These are phyloP conservation scores for Cynoglossus semilaevis DNA, from an alignment of 2,113 vertebrate genomes.

Conservation along the genomic window DNA sequence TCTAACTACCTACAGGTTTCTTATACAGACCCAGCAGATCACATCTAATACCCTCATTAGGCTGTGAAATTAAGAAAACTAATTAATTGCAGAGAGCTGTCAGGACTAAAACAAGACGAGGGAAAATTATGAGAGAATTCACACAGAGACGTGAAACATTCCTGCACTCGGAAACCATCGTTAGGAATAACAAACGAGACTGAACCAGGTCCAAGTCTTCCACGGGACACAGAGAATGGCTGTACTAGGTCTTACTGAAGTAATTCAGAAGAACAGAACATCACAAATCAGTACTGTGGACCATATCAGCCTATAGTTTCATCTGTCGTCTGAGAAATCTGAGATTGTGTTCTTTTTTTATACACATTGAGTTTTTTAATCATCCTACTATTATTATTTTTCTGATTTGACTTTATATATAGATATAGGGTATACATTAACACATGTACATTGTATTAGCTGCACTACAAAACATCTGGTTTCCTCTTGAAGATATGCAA, in stretches of 20 bases:
- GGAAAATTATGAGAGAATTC: too few relatives aligned
- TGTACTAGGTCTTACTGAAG: neutral
- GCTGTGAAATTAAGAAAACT: constrained; percentile 17
- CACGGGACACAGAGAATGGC: constrained; percentile 4
- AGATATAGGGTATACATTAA: too few relatives aligned
- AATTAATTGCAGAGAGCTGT: constrained; percentile 18
- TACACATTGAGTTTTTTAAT: too few relatives aligned
- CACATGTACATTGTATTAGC: too few relatives aligned
- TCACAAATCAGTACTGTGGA: neutral
- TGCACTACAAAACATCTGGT: too few relatives aligned
- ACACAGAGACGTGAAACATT: constrained; percentile 3
- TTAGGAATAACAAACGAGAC: constrained; percentile 23
- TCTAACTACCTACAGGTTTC: constrained; percentile 34
- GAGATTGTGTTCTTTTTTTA: too few relatives aligned
- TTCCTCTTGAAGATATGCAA: too few relatives aligned
- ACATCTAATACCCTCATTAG: constrained; percentile 34
- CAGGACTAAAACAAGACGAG: constrained; percentile 34
- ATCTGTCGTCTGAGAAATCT: neutral
- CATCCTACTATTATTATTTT: neutral
- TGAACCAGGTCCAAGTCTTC: constrained; percentile 15
- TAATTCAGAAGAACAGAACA: neutral
- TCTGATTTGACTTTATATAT: constrained; percentile 1
- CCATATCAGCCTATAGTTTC: neutral
- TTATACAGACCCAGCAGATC: constrained; percentile 28
- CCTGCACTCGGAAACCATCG: constrained; percentile 8